phyloP scores from a whole-genome alignment of 2,797 vertebrate species.

The Sciurus carolinensis region DNA sequence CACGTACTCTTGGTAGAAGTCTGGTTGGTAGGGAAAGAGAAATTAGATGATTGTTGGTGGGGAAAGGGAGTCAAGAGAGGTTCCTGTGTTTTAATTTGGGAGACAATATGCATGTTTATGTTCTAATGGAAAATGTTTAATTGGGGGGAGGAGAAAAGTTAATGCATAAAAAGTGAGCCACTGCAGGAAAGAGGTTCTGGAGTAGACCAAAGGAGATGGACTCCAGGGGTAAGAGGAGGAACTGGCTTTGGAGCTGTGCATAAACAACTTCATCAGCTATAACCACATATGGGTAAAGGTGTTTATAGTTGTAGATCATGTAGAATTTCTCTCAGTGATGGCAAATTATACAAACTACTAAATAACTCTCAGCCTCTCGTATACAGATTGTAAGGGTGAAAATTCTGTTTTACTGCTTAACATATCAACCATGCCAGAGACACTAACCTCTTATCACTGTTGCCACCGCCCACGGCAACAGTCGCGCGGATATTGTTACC shows the following conservation, averaged over 20 bases:
- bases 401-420: neutral
- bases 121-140: neutral
- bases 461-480: no score
- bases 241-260: neutral
- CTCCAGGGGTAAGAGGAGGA: neutral
- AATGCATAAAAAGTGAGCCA: neutral
- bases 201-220: neutral
- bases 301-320: neutral
- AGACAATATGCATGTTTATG: neutral
- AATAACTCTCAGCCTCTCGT: neutral
- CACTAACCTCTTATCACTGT: neutral
- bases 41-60: neutral
- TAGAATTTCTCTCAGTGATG: neutral
- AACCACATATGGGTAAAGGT: neutral
- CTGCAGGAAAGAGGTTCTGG: neutral
- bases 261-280: neutral
- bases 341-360: neutral
- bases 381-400: neutral
- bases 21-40: neutral
- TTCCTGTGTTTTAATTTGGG: neutral
- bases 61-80: neutral
- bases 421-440: conserved; percentile 5
- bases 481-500: no score
- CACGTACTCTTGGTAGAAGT: neutral
- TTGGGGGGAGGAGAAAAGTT: neutral